Conservation (phyloP, 2,797 vertebrate genomes). For the Neostethus bicornis region DNA sequence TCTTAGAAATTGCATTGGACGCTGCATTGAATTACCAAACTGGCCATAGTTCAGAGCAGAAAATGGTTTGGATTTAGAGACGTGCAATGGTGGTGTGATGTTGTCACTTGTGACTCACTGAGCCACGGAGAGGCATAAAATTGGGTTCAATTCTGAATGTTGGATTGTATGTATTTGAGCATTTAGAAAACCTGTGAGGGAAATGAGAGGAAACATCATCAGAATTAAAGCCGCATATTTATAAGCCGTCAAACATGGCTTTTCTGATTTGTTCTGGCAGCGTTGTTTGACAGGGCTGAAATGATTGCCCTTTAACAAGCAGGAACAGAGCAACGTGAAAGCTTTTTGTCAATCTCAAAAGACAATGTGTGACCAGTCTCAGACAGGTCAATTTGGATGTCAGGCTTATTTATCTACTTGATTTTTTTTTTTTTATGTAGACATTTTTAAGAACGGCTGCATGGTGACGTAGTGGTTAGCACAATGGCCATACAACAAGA, state of each 20-base stretch:
- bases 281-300: constrained; percentile 29
- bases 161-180: constrained; percentile 14
- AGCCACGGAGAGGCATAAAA: constrained; percentile 24
- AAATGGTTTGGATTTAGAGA: constrained; percentile 15
- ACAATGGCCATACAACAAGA: no score
- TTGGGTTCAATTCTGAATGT: constrained; percentile 16
- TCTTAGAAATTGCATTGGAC: constrained; percentile 13
- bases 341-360: constrained; percentile 27
- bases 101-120: constrained; percentile 17
- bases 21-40: constrained; percentile 24
- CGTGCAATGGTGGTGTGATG: constrained; percentile 5
- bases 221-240: constrained; percentile 24
- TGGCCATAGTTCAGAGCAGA: constrained; percentile 8
- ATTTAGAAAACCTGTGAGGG: constrained; percentile 27
- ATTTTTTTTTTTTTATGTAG: no score
- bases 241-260: constrained; percentile 1
- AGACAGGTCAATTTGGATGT: constrained; percentile 12
- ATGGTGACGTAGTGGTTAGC: no score
- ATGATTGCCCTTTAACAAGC: constrained; percentile 32
- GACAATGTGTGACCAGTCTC: constrained; percentile 17
- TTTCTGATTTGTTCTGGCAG: constrained; percentile 39
- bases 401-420: constrained; percentile 19
- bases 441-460: no score
- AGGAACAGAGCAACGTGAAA: constrained; percentile 18
- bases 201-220: constrained; percentile 26